These are phyloP conservation scores for Tigriopus japonicus DNA, from an alignment of 1,140 invertebrate genomes.

Conservation along the genomic window DNA sequence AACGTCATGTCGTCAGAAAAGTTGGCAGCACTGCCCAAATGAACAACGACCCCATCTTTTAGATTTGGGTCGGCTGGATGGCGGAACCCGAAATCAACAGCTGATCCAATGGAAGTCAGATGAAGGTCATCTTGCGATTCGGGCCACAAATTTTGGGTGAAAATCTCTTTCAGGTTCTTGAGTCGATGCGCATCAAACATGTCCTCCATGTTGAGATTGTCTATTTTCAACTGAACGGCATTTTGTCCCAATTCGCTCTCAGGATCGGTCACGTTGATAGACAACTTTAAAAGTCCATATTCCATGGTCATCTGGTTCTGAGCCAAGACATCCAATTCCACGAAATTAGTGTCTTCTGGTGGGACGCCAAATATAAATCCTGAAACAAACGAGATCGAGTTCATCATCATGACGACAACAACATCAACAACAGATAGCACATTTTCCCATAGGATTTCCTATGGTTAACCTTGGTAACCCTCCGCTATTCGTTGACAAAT, in stretches of 20 bases:
- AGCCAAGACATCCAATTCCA: neutral
- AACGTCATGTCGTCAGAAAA: neutral
- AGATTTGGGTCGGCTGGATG: neutral
- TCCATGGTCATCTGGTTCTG: neutral
- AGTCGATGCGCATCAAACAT: constrained; percentile 2
- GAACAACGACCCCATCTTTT: neutral
- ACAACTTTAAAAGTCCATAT: neutral
- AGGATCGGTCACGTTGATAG: neutral
- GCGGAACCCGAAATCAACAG: neutral
- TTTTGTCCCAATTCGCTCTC: neutral
- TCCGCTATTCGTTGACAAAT: no score
- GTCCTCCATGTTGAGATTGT: neutral
- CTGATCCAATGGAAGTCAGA: neutral
- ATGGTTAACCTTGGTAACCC: no score
- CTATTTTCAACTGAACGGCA: neutral
- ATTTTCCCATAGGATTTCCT: no score
- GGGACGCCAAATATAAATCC: neutral
- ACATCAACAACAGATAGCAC: neutral
- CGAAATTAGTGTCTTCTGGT: neutral
- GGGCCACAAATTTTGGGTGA: neutral
- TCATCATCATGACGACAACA: neutral
- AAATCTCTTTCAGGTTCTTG: neutral
- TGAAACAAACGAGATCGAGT: neutral
- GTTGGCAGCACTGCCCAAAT: neutral
- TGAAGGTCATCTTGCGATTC: neutral